A percentile compares a stretch with the other conserved stretches of the same genome.
Conservation (phyloP, 2,888 invertebrate genomes). For the Acleris sparsana region DNA sequence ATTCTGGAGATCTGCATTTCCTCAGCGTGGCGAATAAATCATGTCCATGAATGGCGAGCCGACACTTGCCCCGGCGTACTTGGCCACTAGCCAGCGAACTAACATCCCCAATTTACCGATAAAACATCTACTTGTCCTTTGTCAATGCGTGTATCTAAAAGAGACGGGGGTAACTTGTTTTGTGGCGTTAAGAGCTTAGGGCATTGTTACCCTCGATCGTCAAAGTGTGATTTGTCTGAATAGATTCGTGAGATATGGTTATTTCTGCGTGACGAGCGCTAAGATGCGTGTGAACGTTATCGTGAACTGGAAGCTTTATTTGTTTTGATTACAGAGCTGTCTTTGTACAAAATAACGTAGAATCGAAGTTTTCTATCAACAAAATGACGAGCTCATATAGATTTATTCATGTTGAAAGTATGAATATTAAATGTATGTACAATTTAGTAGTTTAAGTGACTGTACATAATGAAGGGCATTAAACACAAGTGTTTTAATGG, state of each 20-base stretch:
- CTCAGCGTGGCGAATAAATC: slow-evolving; percentile 29
- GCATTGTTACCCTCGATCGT: neutral
- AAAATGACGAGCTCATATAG: too few relatives aligned
- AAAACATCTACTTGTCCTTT: slow-evolving; percentile 9
- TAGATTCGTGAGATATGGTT: slow-evolving; percentile 22
- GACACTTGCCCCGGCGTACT: slow-evolving; percentile 21
- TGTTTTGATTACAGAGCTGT: slow-evolving; percentile 11
- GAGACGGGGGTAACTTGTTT: neutral
- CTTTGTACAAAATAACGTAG: too few relatives aligned
- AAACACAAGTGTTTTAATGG: too few relatives aligned
- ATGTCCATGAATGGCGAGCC: slow-evolving; percentile 29
- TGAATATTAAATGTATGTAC: too few relatives aligned
- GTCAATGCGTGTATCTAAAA: slow-evolving; percentile 1
- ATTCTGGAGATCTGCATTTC: slow-evolving; percentile 32
- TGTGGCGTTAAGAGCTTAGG: neutral
- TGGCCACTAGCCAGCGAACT: slow-evolving; percentile 24
- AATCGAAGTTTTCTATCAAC: too few relatives aligned
- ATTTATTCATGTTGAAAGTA: too few relatives aligned
- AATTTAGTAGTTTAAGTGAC: too few relatives aligned
- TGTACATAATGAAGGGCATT: too few relatives aligned
- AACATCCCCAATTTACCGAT: neutral
- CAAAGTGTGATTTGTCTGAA: slow-evolving; percentile 29
- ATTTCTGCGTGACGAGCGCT: slow-evolving; percentile 7
- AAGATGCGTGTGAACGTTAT: slow-evolving; percentile 9
- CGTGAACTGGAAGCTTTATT: slow-evolving; percentile 14